A percentile compares a stretch with the other conserved stretches of the same genome.
phyloP scores from a whole-genome alignment of 2,113 vertebrate species.

The Datnioides undecimradiatus region DNA sequence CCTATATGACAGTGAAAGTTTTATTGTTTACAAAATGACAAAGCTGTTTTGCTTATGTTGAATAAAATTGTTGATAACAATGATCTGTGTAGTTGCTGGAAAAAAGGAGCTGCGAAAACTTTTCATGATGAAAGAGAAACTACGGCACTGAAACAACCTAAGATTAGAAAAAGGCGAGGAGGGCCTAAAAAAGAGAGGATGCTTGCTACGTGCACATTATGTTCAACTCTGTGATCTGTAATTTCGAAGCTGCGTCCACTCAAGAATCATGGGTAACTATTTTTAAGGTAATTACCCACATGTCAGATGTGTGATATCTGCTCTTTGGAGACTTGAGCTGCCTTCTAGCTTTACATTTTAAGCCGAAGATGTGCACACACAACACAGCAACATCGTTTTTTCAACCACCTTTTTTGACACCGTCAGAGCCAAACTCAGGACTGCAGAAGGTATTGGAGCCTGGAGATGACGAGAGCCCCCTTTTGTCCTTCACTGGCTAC shows the following conservation, averaged over 20 bases:
- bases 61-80: conserved; percentile 62
- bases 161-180: conserved; percentile 39
- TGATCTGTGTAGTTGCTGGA: conserved; percentile 31
- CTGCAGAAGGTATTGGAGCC: conserved; percentile 41
- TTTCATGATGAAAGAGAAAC: conserved; percentile 13
- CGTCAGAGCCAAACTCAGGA: conserved; percentile 18
- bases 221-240: conserved; percentile 49
- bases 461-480: conserved; percentile 9
- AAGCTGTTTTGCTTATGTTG: conserved; percentile 50
- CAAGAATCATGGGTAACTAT: conserved; percentile 46
- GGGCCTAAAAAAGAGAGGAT: conserved; percentile 5
- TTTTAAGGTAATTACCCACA: conserved; percentile 43
- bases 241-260: conserved; percentile 46
- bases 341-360: conserved; percentile 18
- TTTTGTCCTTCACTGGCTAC: conserved; percentile 63
- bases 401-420: conserved; percentile 12
- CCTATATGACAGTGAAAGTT: conserved; percentile 45
- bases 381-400: not conserved
- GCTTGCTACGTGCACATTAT: conserved; percentile 36
- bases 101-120: not conserved
- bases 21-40: conserved; percentile 52
- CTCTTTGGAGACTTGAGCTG: conserved; percentile 7
- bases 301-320: conserved; percentile 28
- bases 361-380: not conserved
- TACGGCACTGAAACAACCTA: conserved; percentile 16